These are phyloP conservation scores for Chelon labrosus DNA, from an alignment of 2,797 vertebrate genomes.

Conservation along the genomic window DNA sequence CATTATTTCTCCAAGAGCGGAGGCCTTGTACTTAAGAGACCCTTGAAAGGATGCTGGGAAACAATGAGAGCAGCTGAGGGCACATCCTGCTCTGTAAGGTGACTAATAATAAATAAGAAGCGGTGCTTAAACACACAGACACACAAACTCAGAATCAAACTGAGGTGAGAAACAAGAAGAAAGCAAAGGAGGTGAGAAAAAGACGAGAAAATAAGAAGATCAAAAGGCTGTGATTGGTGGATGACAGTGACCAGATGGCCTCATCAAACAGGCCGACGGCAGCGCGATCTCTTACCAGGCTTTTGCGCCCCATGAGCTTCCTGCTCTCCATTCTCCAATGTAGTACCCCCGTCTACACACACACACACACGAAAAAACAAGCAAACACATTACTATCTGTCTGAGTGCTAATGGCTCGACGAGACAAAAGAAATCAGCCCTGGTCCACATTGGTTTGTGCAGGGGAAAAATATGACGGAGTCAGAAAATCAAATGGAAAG, in stretches of 20 bases:
- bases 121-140: neutral
- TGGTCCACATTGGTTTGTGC: neutral
- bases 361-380: slow-evolving; percentile 28
- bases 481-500: slow-evolving; percentile 2
- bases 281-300: slow-evolving; percentile 85
- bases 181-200: slow-evolving; percentile 32
- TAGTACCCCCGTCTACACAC: slow-evolving; percentile 71
- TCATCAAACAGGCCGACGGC: slow-evolving; percentile 16
- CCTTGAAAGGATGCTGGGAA: slow-evolving; percentile 16
- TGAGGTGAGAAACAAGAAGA: slow-evolving; percentile 21
- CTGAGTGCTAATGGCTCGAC: slow-evolving; percentile 8
- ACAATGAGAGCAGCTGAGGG: slow-evolving; percentile 24
- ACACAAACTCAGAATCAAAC: slow-evolving; percentile 2
- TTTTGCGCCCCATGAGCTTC: slow-evolving; percentile 81
- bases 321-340: slow-evolving; percentile 91
- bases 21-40: neutral
- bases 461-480: neutral
- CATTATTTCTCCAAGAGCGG: neutral
- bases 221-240: slow-evolving; percentile 16
- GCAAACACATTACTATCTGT: slow-evolving; percentile 55
- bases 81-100: slow-evolving; percentile 12
- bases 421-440: slow-evolving; percentile 23
- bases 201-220: slow-evolving; percentile 27
- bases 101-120: neutral
- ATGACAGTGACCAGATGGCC: slow-evolving; percentile 34